A percentile compares a stretch with the other conserved stretches of the same genome.
Conservation (phyloP, 2,797 vertebrate genomes). For the Cossypha heuglini region DNA sequence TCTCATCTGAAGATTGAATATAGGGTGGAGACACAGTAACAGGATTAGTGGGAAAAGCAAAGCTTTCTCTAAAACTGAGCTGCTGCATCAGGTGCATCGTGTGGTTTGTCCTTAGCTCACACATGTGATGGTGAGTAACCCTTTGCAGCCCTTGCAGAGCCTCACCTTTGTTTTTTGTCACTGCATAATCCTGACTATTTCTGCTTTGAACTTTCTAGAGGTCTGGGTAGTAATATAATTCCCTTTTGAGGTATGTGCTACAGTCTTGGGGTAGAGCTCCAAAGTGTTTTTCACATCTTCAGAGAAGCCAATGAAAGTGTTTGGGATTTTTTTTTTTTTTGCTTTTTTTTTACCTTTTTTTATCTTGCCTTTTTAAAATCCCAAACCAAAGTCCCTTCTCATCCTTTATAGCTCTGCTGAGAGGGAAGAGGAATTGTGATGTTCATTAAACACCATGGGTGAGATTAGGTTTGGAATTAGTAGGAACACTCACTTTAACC, state of each 20-base stretch:
- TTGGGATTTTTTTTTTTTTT: accelerated
- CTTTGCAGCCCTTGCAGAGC: background rate
- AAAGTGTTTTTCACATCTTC: background rate
- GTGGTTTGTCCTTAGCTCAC: background rate
- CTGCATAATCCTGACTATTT: background rate
- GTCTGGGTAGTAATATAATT: background rate
- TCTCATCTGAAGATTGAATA: background rate
- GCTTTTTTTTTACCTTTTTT: background rate
- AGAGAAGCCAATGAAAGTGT: background rate
- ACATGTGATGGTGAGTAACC: background rate
- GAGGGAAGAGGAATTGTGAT: background rate
- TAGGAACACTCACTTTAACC: background rate
- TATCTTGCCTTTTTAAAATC: background rate
- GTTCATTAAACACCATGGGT: background rate
- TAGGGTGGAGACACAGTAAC: background rate
- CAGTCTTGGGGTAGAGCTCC: background rate
- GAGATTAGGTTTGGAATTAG: background rate
- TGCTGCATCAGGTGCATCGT: background rate
- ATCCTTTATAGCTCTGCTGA: background rate
- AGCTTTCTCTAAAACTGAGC: background rate
- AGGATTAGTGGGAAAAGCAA: background rate
- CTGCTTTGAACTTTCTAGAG: background rate
- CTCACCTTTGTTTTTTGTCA: background rate
- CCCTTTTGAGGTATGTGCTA: background rate
- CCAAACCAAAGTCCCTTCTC: background rate